Evolutionary conservation across 2,797 vertebrate species (phyloP), one percentile per base, ranked within the genome.

Genomic region (Otolemur crassicaudatus): DNA sequence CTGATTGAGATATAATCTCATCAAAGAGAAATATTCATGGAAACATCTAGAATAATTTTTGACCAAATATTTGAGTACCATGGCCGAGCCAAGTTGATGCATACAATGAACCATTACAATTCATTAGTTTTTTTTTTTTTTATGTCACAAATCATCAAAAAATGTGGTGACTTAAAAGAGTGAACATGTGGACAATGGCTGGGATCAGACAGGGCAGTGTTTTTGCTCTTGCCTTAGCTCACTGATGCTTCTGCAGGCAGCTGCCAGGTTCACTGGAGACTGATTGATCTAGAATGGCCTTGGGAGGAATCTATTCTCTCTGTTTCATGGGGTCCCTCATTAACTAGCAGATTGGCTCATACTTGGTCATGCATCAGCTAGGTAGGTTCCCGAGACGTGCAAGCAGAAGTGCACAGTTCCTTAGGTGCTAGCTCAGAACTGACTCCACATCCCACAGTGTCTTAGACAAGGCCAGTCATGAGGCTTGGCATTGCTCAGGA

Each of bases 371-470:
- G 12, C 7, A 37, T 4, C 5, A 81, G 43, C 2, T 46, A n/a
- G 31, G 2, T 16, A 27, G 2, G 49, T 8, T 31, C 85, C 43
- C 22, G 29, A 67, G 22, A 34, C 1, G 1, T 27, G 34, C 34
- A 4, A 72, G 27, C 9, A 40, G 29, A 73, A 65, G 23, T 1
- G 0, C 56, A 23, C 2, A 13, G 60, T 0, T 65, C 7, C 40
- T 3, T 7, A 34, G 25, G 23, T 0, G 12, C 9, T 27, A 27
- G 16, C 27, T 81, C 20, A 14, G 31, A 67, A 67, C 1, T 11
- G 8, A 10, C 1, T 53, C 22, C 14, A 14, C 4, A 19, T 0
- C 31, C 25, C 43, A 43, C 17, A 10, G 8, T 25, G 0, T 5
- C 37, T 25, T n/a, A 40, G 34, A 29, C 31, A 85, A 31, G 17